A percentile compares a stretch with the other conserved stretches of the same genome.
phyloP scores from a whole-genome alignment of 1,140 invertebrate genomes.

The Drosophila littoralis region DNA sequence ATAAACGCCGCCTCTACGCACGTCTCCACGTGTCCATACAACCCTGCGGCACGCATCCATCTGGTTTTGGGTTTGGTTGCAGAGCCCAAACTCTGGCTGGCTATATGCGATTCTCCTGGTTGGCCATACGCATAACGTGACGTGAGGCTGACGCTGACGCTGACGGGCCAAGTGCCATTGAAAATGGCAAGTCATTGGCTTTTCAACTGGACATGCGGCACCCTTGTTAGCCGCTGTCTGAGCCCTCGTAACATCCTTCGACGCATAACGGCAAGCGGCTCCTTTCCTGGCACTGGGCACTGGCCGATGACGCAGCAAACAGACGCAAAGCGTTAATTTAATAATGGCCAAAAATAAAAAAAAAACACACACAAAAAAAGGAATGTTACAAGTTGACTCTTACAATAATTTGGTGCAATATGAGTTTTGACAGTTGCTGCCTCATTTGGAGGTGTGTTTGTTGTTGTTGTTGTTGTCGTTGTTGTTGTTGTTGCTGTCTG shows the following conservation, averaged over 20 bases:
- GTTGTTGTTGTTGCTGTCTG: slow-evolving; percentile 23
- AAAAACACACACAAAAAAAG: slow-evolving; percentile 11
- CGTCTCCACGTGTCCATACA: slow-evolving; percentile 11
- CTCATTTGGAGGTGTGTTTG: slow-evolving; percentile 45
- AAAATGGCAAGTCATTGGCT: slow-evolving; percentile 81
- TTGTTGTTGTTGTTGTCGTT: slow-evolving; percentile 13
- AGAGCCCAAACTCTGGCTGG: background rate
- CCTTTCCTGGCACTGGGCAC: slow-evolving; percentile 21
- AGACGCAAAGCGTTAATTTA: slow-evolving; percentile 71
- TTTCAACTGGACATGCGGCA: slow-evolving; percentile 82
- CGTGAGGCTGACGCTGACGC: slow-evolving; percentile 52
- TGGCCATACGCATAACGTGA: slow-evolving; percentile 64
- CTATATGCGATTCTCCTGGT: slow-evolving; percentile 26
- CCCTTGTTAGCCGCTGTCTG: slow-evolving; percentile 71
- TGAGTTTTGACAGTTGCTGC: slow-evolving; percentile 45
- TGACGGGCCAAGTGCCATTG: slow-evolving; percentile 78
- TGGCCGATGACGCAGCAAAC: slow-evolving; percentile 64
- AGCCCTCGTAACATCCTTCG: slow-evolving; percentile 76
- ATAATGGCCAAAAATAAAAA: slow-evolving; percentile 70
- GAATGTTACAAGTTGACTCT: slow-evolving; percentile 40
- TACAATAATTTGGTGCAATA: slow-evolving; percentile 67
- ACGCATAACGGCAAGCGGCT: slow-evolving; percentile 73
- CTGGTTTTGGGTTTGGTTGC: slow-evolving; percentile 13
- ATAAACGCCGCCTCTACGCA: background rate
- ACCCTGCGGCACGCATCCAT: slow-evolving; percentile 35